A percentile compares a stretch with the other conserved stretches of the same genome.
Evolutionary conservation across 2,113 vertebrate species (phyloP).

Genomic region (Chaetodon trifascialis): DNA sequence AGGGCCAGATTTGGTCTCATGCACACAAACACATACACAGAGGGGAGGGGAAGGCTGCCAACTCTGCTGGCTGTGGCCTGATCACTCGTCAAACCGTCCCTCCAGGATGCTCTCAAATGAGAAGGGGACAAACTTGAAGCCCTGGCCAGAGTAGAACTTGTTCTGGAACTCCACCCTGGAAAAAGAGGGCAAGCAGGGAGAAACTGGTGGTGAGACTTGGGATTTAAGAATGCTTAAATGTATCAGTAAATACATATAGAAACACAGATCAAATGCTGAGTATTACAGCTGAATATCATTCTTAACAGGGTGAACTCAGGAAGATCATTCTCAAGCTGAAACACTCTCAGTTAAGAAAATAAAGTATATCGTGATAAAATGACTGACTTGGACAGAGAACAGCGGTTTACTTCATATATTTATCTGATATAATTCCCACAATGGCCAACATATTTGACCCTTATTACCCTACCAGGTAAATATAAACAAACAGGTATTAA

Average conservation of each 20-base stretch:
- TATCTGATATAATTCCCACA: not conserved
- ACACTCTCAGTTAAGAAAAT: not conserved
- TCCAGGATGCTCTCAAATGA: constrained; percentile 96
- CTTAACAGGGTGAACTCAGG: not conserved
- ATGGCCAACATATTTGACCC: too few species aligned
- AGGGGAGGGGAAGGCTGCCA: constrained; percentile 11
- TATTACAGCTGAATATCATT: not conserved
- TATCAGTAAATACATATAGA: not conserved
- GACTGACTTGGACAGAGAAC: too few species aligned
- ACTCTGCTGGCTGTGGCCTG: not conserved
- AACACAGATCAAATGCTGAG: too few species aligned
- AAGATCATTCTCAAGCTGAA: not conserved
- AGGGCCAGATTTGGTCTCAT: constrained; percentile 58
- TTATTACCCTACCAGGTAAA: too few species aligned
- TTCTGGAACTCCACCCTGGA: constrained; percentile 99
- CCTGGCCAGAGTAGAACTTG: constrained; percentile 96
- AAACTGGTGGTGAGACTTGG: not conserved
- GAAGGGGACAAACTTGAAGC: constrained; percentile 97
- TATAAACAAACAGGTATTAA: too few species aligned
- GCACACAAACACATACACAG: constrained; percentile 44
- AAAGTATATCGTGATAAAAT: too few species aligned
- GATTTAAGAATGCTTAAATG: not conserved
- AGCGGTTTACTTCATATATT: not conserved
- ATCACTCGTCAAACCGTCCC: constrained; percentile 92
- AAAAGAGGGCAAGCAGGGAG: constrained; percentile 31